Percentiles rank a stretch among this genome's conserved stretches.
Evolutionary conservation across 2,888 invertebrate genomes (phyloP).

Genomic region (Ennomos fuscantarius): DNA sequence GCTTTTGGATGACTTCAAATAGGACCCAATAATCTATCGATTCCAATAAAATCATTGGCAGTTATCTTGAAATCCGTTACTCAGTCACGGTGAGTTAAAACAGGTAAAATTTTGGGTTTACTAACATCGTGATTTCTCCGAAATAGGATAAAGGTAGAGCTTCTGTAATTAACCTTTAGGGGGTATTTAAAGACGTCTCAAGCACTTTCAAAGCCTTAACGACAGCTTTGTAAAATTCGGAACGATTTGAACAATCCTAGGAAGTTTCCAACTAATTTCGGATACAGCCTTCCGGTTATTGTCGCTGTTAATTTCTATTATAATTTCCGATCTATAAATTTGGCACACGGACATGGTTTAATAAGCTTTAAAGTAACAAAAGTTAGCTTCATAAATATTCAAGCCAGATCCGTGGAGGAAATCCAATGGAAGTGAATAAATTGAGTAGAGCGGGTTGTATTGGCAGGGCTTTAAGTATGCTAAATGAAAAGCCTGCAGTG

Average conservation of each 20-base stretch:
- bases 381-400: slow-evolving; percentile 74
- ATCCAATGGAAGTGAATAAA: slow-evolving; percentile 69
- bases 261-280: slow-evolving; percentile 19
- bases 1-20: neutral
- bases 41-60: too few species aligned
- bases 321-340: slow-evolving; percentile 48
- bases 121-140: neutral
- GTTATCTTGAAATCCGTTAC: too few species aligned
- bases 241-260: slow-evolving; percentile 4
- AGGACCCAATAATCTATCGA: neutral
- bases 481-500: slow-evolving; percentile 18
- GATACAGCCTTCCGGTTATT: slow-evolving; percentile 23
- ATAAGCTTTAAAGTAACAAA: slow-evolving; percentile 62
- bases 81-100: too few species aligned
- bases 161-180: slow-evolving; percentile 10
- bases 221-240: slow-evolving; percentile 9
- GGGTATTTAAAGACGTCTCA: slow-evolving; percentile 5
- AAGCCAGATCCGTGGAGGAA: slow-evolving; percentile 55
- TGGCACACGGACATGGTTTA: slow-evolving; percentile 53
- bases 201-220: slow-evolving; percentile 7
- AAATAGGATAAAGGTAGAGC: slow-evolving; percentile 1
- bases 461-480: slow-evolving; percentile 40
- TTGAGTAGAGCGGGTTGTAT: slow-evolving; percentile 61
- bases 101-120: neutral
- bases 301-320: slow-evolving; percentile 41